These are phyloP conservation scores for Fundulus diaphanus DNA, from an alignment of 2,797 vertebrate genomes.

Conservation along the genomic window DNA sequence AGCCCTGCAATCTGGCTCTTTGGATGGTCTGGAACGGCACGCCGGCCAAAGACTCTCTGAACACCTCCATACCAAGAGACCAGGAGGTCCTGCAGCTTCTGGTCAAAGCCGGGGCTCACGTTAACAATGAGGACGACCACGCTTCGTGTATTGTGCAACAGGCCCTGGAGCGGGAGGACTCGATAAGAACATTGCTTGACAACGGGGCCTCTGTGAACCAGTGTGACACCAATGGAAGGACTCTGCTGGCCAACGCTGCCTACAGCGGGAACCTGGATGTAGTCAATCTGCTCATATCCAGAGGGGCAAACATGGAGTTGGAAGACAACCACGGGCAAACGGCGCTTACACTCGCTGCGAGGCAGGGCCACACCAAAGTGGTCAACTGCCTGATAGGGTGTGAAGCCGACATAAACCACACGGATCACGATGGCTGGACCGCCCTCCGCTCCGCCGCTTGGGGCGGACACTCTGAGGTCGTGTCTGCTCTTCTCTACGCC, in stretches of 20 bases:
- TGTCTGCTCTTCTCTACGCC: constrained; percentile 95
- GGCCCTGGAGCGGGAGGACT: constrained; percentile 95
- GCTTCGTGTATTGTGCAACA: constrained; percentile 94
- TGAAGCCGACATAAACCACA: constrained; percentile 95
- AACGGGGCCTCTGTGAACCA: constrained; percentile 95
- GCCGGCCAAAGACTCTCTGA: constrained; percentile 94
- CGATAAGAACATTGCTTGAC: constrained; percentile 93
- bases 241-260: constrained; percentile 91
- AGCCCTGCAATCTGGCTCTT: constrained; percentile 92
- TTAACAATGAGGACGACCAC: constrained; percentile 93
- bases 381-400: constrained; percentile 96
- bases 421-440: constrained; percentile 97
- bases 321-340: constrained; percentile 95
- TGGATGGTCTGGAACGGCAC: constrained; percentile 99
- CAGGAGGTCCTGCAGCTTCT: constrained; percentile 97
- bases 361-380: constrained; percentile 97
- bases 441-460: constrained; percentile 94
- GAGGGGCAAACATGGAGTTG: constrained; percentile 93
- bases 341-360: constrained; percentile 93
- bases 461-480: constrained; percentile 98
- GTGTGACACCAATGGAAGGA: constrained; percentile 92
- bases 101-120: constrained; percentile 96
- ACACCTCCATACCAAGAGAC: constrained; percentile 92
- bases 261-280: constrained; percentile 97
- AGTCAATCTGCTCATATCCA: constrained; percentile 91